These are phyloP conservation scores for Meleagris gallopavo DNA, from an alignment of 2,113 vertebrate genomes.

Conservation along the genomic window DNA sequence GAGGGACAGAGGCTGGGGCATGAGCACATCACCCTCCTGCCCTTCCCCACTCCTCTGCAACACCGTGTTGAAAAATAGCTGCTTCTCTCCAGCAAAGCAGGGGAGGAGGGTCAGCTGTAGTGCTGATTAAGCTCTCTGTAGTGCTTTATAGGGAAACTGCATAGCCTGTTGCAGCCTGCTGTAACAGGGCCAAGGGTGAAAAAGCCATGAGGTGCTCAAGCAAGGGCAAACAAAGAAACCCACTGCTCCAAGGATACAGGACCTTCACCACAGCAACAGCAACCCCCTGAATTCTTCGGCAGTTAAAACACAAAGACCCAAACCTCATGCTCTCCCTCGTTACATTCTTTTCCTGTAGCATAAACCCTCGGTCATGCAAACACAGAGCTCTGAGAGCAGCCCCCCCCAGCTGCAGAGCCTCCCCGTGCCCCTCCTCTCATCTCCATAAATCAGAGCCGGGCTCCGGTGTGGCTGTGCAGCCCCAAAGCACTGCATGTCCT, in stretches of 20 bases:
- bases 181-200: slow-evolving; percentile 50
- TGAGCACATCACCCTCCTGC: background rate
- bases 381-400: background rate
- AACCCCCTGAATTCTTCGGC: slow-evolving; percentile 8
- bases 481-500: background rate
- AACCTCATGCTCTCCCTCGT: background rate
- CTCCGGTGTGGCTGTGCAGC: background rate
- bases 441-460: background rate
- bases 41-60: background rate
- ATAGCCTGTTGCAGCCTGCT: background rate
- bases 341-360: slow-evolving; percentile 5
- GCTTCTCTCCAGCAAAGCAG: background rate
- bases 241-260: slow-evolving; percentile 13
- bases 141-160: background rate
- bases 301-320: slow-evolving; percentile 19
- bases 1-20: background rate
- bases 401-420: background rate
- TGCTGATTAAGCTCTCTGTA: background rate
- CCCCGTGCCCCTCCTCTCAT: background rate
- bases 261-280: slow-evolving; percentile 49
- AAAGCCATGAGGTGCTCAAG: slow-evolving; percentile 52
- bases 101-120: background rate
- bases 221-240: slow-evolving; percentile 60
- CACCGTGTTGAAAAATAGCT: background rate
- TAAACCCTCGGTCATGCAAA: background rate